Conservation (phyloP, 2,113 vertebrate species). For the Galemys pyrenaicus region DNA sequence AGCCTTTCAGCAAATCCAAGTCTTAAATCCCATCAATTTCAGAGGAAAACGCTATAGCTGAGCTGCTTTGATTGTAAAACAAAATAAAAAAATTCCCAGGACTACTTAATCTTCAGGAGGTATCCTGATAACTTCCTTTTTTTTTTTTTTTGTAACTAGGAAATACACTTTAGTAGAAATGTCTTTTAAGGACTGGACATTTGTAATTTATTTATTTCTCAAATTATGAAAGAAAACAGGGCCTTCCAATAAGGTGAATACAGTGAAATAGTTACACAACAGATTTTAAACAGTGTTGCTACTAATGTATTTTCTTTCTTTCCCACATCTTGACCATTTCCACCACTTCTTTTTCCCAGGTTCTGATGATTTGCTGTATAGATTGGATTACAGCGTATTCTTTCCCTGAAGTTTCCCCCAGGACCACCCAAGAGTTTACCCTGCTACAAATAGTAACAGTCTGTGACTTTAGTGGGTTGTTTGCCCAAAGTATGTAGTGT, state of each 20-base stretch:
- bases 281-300: background rate
- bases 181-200: background rate
- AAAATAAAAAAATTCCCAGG: background rate
- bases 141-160: background rate
- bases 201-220: background rate
- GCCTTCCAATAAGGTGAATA: background rate
- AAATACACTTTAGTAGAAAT: background rate
- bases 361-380: conserved; percentile 43
- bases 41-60: background rate
- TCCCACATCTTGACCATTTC: background rate
- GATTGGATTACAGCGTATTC: conserved; percentile 61
- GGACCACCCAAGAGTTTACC: conserved; percentile 68
- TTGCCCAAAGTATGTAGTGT: conserved; percentile 50
- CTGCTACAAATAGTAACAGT: conserved; percentile 12
- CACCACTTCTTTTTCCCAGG: background rate
- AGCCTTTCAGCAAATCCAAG: background rate
- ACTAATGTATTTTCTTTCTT: background rate
- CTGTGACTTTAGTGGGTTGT: conserved; percentile 27
- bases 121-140: background rate
- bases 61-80: background rate
- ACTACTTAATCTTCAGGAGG: background rate
- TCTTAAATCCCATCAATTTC: background rate
- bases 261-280: background rate
- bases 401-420: conserved; percentile 47
- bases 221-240: background rate